Base-by-base conservation (phyloP, 2,797 vertebrate genomes). In the Manis pentadactyla region DNA sequence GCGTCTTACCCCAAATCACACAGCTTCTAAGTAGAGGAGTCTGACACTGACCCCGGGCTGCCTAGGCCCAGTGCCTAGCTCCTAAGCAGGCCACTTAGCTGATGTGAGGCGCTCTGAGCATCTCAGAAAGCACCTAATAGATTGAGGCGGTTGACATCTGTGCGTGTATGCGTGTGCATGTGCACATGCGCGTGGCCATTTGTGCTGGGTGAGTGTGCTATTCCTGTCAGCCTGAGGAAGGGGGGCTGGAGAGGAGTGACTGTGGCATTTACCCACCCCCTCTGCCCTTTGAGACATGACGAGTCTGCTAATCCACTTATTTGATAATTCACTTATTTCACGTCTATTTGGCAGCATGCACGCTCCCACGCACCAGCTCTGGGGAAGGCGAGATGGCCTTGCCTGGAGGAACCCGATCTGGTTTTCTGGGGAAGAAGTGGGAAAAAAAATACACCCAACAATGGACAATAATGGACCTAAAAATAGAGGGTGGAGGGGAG, bases 321-420 rank as follows among this genome's bases (percentile, higher is more conserved):
- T 90, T 94, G 93, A 87, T 97, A 94, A 96, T 94, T 97, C 92
- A 42, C 87, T 96, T 92, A 93, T 57, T 92, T 46, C 53, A 6
- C 29, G 69, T 97, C 92, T 92, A 3, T 85, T 89, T 94, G 95
- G 95, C 93, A 59, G 64, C 1, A 18, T 17, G 78, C 9, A 0
- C 0, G 69, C 90, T 74, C 97, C 96, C 95, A 90, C 49, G 63
- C 90, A 74, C 82, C 93, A 74, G 96, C 96, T 81, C 86, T 0
- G 0, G 79, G 83, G 69, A 64, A 84, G 61, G 78, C 34, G 7
- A 71, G 90, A 59, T 55, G 77, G 81, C 81, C 88, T 77, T 49
- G 95, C 92, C 93, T 51, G 63, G 86, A 94, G 90, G 92, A 93
- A 92, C 39, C 92, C 18, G 87, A 87, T 75, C 92, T 93, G 95